Evolutionary conservation across 2,888 invertebrate genomes (phyloP).

Genomic region (Lissonota sp.): DNA sequence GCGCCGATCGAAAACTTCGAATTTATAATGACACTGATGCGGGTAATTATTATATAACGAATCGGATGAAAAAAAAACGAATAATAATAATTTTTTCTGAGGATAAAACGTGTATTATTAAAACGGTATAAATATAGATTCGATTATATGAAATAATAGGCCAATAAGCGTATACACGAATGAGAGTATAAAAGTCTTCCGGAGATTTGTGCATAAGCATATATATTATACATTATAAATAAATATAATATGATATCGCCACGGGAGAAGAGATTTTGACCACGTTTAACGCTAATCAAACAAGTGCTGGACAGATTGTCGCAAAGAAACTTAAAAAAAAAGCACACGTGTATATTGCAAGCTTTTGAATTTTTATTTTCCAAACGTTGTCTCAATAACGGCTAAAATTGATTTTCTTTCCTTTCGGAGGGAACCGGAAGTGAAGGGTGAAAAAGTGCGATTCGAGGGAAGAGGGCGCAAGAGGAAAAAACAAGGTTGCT

Average conservation of each 20-base stretch:
- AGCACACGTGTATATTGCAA: too few relatives aligned
- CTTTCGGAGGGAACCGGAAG: background rate
- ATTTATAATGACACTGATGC: conserved; percentile 59
- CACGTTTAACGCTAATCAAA: conserved; percentile 62
- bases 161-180: conserved; percentile 61
- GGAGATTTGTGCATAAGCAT: conserved; percentile 40
- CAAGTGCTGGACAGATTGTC: background rate
- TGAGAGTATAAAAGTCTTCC: conserved; percentile 64
- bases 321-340: too few relatives aligned
- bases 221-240: conserved; percentile 3
- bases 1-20: conserved; percentile 59
- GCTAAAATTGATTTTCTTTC: too few relatives aligned
- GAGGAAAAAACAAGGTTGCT: conserved; percentile 22
- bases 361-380: too few relatives aligned
- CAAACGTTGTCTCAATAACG: too few relatives aligned
- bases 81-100: background rate
- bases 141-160: conserved; percentile 19
- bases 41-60: conserved; percentile 55
- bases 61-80: conserved; percentile 11
- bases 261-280: conserved; percentile 29
- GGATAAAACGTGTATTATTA: conserved; percentile 25
- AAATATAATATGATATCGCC: conserved; percentile 9
- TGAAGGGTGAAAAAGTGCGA: background rate
- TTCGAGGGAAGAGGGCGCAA: background rate
- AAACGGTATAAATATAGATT: conserved; percentile 16